Evolutionary conservation across 64 coral and sea anemone genomes (phyloP), one percentile per base, ranked within the genome.

Genomic region (Hydrozoanthus tunicans): DNA sequence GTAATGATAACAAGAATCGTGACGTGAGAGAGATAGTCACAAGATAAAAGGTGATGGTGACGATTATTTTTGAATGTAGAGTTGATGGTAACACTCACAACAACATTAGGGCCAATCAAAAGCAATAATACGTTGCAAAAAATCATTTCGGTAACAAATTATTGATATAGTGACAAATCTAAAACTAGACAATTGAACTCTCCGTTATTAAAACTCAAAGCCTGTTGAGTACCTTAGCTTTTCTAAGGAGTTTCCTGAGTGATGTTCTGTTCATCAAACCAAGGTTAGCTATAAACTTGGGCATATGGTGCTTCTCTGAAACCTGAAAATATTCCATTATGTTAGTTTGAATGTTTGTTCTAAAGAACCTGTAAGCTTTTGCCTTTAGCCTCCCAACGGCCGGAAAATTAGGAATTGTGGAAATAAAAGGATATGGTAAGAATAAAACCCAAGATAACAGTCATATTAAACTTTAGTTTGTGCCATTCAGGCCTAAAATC

Each of bases 271-370:
- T 43, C 32, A 43, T 43, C 32, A 43, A 43, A 43, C 32, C 32
- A 43, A 43, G 32, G 32, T 43, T 43, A 43, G 32, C 32, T 43
- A 43, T 43, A 43, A 43, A 43, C 32, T 43, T 43, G 9, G 84
- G 84, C 84, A 88, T 23, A 24, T 75, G 84, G 56, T 88, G 84
- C 17, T 8, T 88, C 56, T 88, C 84, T 74, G 55, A 59, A 73
- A 6, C 9, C 84, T 88, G 32, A 74, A 75, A 17, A 88, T 53
- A 74, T 27, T 75, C 25, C 8, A 32, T 3, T 74, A 23, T 88
- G 11, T 88, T 61, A 81, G 24, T 60, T 25, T 53, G 24, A 3
- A 60, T 11, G 20, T 53, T 59, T 17, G 11, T 59, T 13, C 20
- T 60, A 17, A 10, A 32, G 26, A 1, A 17, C 25, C 7, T 32